Base-by-base conservation (phyloP, 2,888 invertebrate genomes). In the Chymomyza fuscimana region DNA sequence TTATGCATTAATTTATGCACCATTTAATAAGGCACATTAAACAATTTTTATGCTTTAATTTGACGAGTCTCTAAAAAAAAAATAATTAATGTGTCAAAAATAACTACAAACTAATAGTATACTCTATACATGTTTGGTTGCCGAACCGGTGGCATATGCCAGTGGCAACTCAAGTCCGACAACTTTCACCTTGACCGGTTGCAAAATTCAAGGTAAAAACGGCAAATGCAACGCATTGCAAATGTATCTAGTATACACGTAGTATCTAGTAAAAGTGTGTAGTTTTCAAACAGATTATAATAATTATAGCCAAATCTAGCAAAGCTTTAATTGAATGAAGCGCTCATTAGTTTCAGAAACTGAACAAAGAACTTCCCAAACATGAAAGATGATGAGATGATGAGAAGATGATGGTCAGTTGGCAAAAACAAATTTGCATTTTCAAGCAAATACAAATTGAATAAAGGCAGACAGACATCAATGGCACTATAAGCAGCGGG, bases 131-230 rank as follows among this genome's bases (percentile, higher is more conserved):
- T 6, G 54, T 5, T 54, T 54, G 16, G 15, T n/a, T 19, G 58
- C 15, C 25, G 22, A 19, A 19, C 61, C 59, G 54, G 63, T 46
- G 40, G 40, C 40, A 15, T 46, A 46, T 46, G 40, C 40, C 40
- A 46, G 40, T 46, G 40, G 40, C 40, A 46, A 46, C 54, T 78
- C 86, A 83, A 81, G 81, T 87, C 83, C 84, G 81, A 78, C 87
- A 88, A 86, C 90, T 90, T 89, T 90, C 89, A 89, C 89, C 89
- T 90, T 89, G 88, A 89, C 86, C 85, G 78, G 82, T 76, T 82
- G 85, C 74, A 65, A 78, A 81, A 78, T 63, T 69, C 51, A 15
- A 60, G 36, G n/a, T 65, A 40, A 73, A 61, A 63, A 61, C 22
- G 51, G 51, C 32, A 54, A 67, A 63, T 59, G 63, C 16, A 66